Evolutionary conservation across 2,797 vertebrate species (phyloP).

Genomic region (Liparis tanakae): DNA sequence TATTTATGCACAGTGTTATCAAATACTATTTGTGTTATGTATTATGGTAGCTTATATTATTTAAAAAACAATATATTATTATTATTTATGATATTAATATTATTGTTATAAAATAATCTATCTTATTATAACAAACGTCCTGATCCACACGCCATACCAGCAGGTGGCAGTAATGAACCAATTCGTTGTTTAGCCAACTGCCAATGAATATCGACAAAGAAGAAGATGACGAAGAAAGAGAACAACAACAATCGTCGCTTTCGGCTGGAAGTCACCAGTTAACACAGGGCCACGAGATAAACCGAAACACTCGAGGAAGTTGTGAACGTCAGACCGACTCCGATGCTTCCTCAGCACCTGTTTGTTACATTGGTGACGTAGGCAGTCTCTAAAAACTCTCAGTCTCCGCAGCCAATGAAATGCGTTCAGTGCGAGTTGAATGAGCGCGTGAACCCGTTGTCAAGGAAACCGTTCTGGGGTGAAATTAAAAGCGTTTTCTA

Average conservation of each 20-base stretch:
- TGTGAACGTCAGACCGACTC: conserved; percentile 61
- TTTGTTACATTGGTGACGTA: conserved; percentile 74
- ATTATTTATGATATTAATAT: too few species aligned
- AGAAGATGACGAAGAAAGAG: neutral
- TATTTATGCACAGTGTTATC: too few species aligned
- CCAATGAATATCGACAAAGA: neutral
- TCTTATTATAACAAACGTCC: neutral
- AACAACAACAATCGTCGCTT: too few species aligned
- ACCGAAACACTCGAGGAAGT: conserved; percentile 47
- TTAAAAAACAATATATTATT: neutral
- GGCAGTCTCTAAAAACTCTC: neutral
- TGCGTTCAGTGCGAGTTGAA: conserved; percentile 23
- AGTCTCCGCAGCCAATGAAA: neutral
- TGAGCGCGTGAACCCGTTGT: too few species aligned
- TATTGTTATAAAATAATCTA: neutral
- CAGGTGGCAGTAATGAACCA: neutral
- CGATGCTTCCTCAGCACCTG: conserved; percentile 72
- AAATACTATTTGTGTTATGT: too few species aligned
- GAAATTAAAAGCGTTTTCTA: neutral
- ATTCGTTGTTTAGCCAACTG: neutral
- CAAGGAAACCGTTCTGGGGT: neutral
- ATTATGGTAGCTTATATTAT: neutral
- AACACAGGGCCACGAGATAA: too few species aligned
- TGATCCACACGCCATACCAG: neutral
- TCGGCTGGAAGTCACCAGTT: too few species aligned